Base-by-base conservation (phyloP, 1,140 invertebrate species). In the Oscheius sp. region DNA sequence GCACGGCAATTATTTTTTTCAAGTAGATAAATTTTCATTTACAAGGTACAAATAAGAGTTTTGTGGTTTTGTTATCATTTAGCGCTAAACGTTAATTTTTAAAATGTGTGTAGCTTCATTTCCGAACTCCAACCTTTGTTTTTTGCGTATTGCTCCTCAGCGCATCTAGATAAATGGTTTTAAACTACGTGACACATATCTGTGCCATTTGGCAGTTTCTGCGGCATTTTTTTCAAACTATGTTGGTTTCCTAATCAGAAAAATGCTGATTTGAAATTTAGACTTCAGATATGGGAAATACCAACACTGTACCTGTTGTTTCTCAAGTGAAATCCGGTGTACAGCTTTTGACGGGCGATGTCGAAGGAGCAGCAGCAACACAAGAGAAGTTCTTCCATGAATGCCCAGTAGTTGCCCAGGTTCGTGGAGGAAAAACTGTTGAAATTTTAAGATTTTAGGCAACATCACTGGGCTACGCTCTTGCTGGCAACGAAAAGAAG, bases 251-350 rank as follows among this genome's bases (percentile, higher is more conserved):
- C n/a, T 15, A 45, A 45, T 15, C 13, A 45, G n/a, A 15, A 45
- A 45, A 45, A 15, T 15, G 42, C 42, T 45, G 13, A 45, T 15
- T 45, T 45, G 13, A 45, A 15, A 45, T 15, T 45, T 45, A 15
- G 42, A 15, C n/a, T 45, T 45, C 42, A 45, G 42, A 45, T 45
- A 63, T 63, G 61, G 61, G 61, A 7, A 63, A 63, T 29, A 63
- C 61, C n/a, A 38, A 63, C 20, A 34, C 61, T 7, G 18, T 63
- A 3, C 61, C 61, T 18, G 61, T 63, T 4, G 29, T 63, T 4
- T 63, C 61, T n/a, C 61, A 63, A 29, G 35, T 32, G 4, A 63
- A 63, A 63, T 63, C 61, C 26, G 10, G 28, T 4, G 61, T 63
- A 3, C 61, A 63, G 20, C 15, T 63, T n/a, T n/a, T 32, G 10